phyloP scores from a whole-genome alignment of 2,888 invertebrate genomes.

The Danaus chrysippus region DNA sequence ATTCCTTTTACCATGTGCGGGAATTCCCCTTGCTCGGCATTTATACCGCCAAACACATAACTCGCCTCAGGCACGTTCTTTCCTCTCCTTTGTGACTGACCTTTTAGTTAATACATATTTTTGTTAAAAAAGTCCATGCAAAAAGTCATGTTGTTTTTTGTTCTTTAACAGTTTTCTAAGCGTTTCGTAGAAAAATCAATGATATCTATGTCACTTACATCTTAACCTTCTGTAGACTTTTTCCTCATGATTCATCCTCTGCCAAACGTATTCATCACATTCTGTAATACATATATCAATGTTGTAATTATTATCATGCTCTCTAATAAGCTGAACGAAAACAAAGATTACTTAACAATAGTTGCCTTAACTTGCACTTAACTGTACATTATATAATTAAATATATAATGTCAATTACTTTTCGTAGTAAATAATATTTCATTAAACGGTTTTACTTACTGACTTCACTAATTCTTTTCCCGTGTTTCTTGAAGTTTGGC shows the following conservation, averaged over 20 bases:
- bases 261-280: too few relatives aligned
- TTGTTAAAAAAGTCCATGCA: not conserved
- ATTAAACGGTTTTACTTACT: not conserved
- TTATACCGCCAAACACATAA: slow-evolving; percentile 28
- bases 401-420: not conserved
- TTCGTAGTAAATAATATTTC: not conserved
- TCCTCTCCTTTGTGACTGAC: not conserved
- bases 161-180: too few relatives aligned
- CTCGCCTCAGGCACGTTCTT: not conserved
- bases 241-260: not conserved
- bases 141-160: too few relatives aligned
- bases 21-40: slow-evolving; percentile 32
- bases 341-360: too few relatives aligned
- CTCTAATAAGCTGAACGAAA: too few relatives aligned
- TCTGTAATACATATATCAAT: too few relatives aligned
- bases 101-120: not conserved
- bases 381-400: too few relatives aligned
- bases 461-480: not conserved
- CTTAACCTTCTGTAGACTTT: not conserved
- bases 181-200: not conserved
- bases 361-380: too few relatives aligned
- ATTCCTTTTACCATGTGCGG: slow-evolving; percentile 37
- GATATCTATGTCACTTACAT: not conserved
- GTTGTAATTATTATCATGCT: too few relatives aligned
- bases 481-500: not conserved